phyloP scores from a whole-genome alignment of 2,888 invertebrate species.

The Caenorhabditis macrosperma region DNA sequence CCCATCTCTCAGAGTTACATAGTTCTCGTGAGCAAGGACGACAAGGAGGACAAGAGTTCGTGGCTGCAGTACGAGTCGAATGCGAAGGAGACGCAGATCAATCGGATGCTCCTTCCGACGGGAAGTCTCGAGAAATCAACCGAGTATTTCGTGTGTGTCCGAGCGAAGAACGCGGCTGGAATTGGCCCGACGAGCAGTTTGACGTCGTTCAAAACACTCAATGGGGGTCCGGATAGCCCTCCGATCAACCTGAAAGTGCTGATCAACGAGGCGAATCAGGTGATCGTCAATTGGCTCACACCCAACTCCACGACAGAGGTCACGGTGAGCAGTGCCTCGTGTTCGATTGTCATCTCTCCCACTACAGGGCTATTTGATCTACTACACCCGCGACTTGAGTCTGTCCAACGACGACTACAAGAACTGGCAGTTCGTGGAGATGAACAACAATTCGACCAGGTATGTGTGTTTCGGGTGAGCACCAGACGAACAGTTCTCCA shows the following conservation, averaged over 20 bases:
- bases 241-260: constrained; percentile 56
- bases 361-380: constrained; percentile 65
- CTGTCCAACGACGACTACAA: constrained; percentile 62
- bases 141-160: constrained; percentile 61
- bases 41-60: constrained; percentile 42
- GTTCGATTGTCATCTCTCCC: too few relatives aligned
- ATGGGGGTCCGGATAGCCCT: constrained; percentile 67
- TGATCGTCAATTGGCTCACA: constrained; percentile 61
- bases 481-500: background rate
- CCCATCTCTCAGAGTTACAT: constrained; percentile 47
- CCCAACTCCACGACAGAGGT: constrained; percentile 63
- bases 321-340: constrained; percentile 38
- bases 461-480: background rate
- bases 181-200: constrained; percentile 58
- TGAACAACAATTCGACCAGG: constrained; percentile 35
- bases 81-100: constrained; percentile 43
- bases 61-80: constrained; percentile 59
- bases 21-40: constrained; percentile 45
- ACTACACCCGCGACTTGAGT: constrained; percentile 67
- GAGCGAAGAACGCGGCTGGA: constrained; percentile 64
- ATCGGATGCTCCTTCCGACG: constrained; percentile 55
- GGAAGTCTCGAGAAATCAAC: constrained; percentile 60
- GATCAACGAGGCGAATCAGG: constrained; percentile 69
- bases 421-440: constrained; percentile 63
- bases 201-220: constrained; percentile 57